These are phyloP conservation scores for Drosophila tristis DNA, from an alignment of 1,140 invertebrate genomes.

Conservation along the genomic window DNA sequence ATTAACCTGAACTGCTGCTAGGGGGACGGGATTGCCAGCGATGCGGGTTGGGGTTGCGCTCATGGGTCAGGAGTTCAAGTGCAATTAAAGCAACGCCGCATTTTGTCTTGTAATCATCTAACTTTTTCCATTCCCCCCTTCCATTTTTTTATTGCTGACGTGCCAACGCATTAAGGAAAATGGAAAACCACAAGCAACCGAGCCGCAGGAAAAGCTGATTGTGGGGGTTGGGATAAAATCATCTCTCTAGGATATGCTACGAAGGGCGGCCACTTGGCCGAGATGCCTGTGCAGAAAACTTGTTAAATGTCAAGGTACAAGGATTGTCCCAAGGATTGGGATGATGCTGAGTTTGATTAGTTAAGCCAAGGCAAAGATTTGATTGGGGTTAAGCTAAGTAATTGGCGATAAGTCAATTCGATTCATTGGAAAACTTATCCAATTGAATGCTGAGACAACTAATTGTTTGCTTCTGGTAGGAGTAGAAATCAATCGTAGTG, in stretches of 20 bases:
- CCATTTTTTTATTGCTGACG: conserved; percentile 25
- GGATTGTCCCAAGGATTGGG: conserved; percentile 5
- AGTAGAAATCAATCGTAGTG: no score
- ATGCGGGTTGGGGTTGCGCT: conserved; percentile 8
- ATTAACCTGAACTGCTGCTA: conserved; percentile 71
- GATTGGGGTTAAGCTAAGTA: background rate
- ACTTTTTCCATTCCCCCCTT: conserved; percentile 21
- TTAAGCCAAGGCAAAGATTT: conserved; percentile 16
- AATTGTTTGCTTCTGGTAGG: no score
- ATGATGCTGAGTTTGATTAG: conserved; percentile 3
- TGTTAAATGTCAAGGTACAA: conserved; percentile 16
- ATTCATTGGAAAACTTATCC: background rate
- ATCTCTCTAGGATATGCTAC: conserved; percentile 6
- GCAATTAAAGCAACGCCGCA: conserved; percentile 70
- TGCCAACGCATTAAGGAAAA: conserved; percentile 8
- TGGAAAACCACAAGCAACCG: background rate
- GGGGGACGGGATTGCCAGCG: background rate
- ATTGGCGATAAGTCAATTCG: conserved; percentile 1
- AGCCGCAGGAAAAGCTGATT: conserved; percentile 26
- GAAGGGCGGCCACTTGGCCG: conserved; percentile 8
- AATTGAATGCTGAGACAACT: background rate
- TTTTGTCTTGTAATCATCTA: conserved; percentile 68
- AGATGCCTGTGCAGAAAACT: conserved; percentile 6
- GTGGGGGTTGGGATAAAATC: conserved; percentile 5
- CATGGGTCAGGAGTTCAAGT: conserved; percentile 47